A percentile compares a stretch with the other conserved stretches of the same genome.
phyloP scores from a whole-genome alignment of 2,113 vertebrate genomes.

The Mormyrus iriodes region DNA sequence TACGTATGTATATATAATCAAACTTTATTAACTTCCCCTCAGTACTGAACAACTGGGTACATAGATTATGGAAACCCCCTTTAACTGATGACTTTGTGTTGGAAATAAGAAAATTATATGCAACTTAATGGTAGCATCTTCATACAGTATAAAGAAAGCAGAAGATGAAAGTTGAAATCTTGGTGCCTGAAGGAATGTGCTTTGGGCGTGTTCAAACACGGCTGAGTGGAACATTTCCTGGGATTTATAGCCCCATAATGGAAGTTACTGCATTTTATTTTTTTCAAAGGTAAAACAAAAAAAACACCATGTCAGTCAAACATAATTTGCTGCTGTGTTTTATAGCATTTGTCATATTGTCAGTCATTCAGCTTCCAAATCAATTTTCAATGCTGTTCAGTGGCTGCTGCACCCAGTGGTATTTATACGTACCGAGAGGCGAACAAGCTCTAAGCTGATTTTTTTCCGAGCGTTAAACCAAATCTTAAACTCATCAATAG shows the following conservation, averaged over 20 bases:
- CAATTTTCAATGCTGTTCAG: slow-evolving; percentile 9
- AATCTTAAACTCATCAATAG: background rate
- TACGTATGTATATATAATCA: background rate
- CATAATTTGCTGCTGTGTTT: background rate
- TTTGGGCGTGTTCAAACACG: slow-evolving; percentile 16
- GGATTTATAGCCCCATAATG: slow-evolving; percentile 10
- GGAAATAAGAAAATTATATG: background rate
- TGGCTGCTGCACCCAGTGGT: background rate
- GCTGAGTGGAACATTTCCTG: background rate
- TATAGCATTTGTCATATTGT: background rate
- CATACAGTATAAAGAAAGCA: background rate
- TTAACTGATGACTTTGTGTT: background rate
- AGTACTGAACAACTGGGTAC: background rate
- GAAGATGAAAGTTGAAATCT: background rate
- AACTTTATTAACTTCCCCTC: background rate
- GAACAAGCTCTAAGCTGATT: background rate
- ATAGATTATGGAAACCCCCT: background rate
- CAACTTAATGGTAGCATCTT: background rate
- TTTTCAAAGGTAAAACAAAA: slow-evolving; percentile 18
- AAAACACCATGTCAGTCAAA: slow-evolving; percentile 27
- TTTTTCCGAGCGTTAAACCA: background rate
- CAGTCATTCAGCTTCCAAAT: slow-evolving; percentile 7
- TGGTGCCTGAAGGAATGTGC: background rate
- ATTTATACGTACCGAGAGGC: background rate
- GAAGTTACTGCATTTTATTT: slow-evolving; percentile 8